Base-by-base conservation (phyloP, 2,888 invertebrate species). In the Sthenelais limicola region DNA sequence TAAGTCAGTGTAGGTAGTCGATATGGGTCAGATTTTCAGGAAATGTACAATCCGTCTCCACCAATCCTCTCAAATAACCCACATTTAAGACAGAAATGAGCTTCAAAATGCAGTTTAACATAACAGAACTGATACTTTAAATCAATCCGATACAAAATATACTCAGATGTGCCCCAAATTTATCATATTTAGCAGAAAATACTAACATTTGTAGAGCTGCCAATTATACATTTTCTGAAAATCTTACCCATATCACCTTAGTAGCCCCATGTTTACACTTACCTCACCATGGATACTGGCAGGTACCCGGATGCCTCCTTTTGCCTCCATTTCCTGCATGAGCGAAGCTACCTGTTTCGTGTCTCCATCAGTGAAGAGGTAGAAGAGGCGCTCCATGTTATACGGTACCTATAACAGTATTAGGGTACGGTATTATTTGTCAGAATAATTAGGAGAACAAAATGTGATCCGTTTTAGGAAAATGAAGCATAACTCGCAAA, bases 351-450 rank as follows among this genome's bases (percentile, higher is more conserved):
- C 81, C 1, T 81, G 74, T 9, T 77, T 66, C 0, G 75, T 67
- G 73, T 88, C 82, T 1, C 83, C 80, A 24, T 81, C 77, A 21
- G 85, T 83, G 38, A 85, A 80, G 33, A 89, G 68, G 74, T 86
- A 85, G 73, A 89, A 81, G 12, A 89, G 74, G 48, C 89, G 78
- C 78, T 89, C 89, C 76, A 89, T 80, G 77, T 89, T 89, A 79
- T 88, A 89, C 0, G 89, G 88, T 48, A 85, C 80, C 88, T 88
- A n/a, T n/a, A n/a, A n/a, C n/a, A n/a, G n/a, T n/a, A n/a, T n/a
- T n/a, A n/a, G n/a, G n/a, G n/a, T n/a, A 76, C 72, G 33, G 30
- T 18, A 49, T 21, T 26, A 18, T 12, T 32, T 24, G 24, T 51
- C 52, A 51, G 52, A 51, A 51, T 51, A 7, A 51, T 15, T 51